Evolutionary conservation across 1,140 invertebrate genomes (phyloP).

Genomic region (Pogonognathellus flavescens): DNA sequence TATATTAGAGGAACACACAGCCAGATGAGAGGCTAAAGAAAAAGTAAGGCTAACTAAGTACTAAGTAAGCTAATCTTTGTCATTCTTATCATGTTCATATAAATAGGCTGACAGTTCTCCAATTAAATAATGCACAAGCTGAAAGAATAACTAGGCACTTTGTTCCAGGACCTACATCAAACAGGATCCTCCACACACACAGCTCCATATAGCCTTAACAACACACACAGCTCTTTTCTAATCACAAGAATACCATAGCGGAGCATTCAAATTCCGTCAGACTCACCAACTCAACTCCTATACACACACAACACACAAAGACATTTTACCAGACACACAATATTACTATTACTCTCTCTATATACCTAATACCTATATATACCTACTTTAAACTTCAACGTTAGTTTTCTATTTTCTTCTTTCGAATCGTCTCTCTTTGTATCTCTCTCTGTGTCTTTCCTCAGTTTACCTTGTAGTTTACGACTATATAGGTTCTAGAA

Average conservation of each 20-base stretch:
- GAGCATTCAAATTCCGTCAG: neutral
- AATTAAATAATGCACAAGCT: conserved; percentile 62
- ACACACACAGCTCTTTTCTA: conserved; percentile 49
- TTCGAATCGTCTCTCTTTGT: too few species aligned
- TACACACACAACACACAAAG: neutral
- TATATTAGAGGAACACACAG: neutral
- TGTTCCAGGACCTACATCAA: conserved; percentile 50
- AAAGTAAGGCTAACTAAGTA: conserved; percentile 14
- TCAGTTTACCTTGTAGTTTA: too few species aligned
- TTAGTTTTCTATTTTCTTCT: too few species aligned
- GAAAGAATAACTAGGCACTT: conserved; percentile 61
- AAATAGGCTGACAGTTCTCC: conserved; percentile 59
- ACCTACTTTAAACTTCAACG: neutral
- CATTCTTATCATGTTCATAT: conserved; percentile 61
- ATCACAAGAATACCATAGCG: conserved; percentile 31
- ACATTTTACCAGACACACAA: too few species aligned
- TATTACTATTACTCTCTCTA: neutral
- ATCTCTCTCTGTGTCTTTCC: too few species aligned
- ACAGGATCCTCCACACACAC: neutral
- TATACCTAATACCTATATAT: neutral
- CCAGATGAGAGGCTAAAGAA: neutral
- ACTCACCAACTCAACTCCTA: neutral
- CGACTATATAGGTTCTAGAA: too few species aligned
- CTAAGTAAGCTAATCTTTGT: conserved; percentile 57
- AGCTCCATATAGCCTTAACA: too few species aligned